Conservation (phyloP, 2,888 invertebrate species). For the Yponomeuta evonymella region DNA sequence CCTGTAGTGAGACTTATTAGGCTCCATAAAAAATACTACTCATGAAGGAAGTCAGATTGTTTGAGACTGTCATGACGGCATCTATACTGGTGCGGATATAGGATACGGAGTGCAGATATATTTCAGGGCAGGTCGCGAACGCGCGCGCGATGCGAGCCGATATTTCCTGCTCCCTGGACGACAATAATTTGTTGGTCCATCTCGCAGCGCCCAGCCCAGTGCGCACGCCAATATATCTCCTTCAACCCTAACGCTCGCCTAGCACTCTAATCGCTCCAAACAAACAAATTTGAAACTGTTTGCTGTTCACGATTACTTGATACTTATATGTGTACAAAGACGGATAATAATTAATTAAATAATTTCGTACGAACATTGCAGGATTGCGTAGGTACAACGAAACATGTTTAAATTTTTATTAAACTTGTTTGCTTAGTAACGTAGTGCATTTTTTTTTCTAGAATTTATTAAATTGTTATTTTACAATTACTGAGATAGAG, state of each 20-base stretch:
- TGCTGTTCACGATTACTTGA: background rate
- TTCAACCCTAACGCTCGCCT: slow-evolving; percentile 38
- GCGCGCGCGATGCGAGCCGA: slow-evolving; percentile 41
- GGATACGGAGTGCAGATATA: slow-evolving; percentile 43
- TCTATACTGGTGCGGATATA: slow-evolving; percentile 27
- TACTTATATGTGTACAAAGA: background rate
- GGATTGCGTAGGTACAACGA: no score
- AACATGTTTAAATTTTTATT: no score
- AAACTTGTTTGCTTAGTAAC: no score
- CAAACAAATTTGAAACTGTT: background rate
- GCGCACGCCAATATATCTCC: slow-evolving; percentile 56
- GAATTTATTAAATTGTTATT: no score
- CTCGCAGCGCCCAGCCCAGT: slow-evolving; percentile 51
- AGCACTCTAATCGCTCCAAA: slow-evolving; percentile 40
- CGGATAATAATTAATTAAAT: no score
- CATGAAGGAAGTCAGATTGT: background rate
- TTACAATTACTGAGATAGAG: no score
- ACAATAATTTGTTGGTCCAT: slow-evolving; percentile 70
- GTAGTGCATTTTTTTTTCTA: no score
- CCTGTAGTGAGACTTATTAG: no score
- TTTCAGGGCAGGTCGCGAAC: slow-evolving; percentile 47
- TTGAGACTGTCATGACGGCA: background rate
- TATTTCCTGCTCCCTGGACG: slow-evolving; percentile 66
- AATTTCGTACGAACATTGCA: no score
- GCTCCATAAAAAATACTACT: background rate